Conservation (phyloP, 2,888 invertebrate species). For the Beris morrisii region DNA sequence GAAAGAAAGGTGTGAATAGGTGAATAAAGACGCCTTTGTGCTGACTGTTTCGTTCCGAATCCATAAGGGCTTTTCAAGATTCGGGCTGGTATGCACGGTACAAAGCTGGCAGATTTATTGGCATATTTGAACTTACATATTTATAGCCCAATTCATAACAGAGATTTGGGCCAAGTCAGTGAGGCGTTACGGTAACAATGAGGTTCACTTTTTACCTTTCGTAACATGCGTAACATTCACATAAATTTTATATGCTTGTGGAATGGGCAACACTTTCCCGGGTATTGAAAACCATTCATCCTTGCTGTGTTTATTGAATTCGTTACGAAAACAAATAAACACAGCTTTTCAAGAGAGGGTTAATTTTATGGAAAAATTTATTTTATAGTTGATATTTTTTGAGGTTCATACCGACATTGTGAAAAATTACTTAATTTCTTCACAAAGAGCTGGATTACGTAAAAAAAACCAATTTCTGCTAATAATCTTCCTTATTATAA, state of each 20-base stretch:
- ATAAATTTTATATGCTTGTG: constrained; percentile 14
- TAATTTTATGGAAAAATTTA: no score
- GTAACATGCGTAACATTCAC: constrained; percentile 17
- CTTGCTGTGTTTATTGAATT: constrained; percentile 23
- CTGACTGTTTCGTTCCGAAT: constrained; percentile 5
- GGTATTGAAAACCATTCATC: constrained; percentile 13
- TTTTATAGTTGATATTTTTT: no score
- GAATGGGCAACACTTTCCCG: background rate
- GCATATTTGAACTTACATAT: constrained; percentile 38
- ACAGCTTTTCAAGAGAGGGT: background rate
- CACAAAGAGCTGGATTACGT: no score
- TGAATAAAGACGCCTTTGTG: constrained; percentile 6
- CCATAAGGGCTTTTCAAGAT: constrained; percentile 2
- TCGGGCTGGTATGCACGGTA: background rate
- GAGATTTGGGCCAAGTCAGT: constrained; percentile 23
- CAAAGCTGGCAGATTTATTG: constrained; percentile 34
- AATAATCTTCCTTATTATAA: no score
- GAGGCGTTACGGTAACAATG: constrained; percentile 15
- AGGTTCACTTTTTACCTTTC: constrained; percentile 21
- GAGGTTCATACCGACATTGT: no score
- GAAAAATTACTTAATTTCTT: no score
- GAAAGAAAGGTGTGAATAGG: constrained; percentile 28
- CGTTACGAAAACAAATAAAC: constrained; percentile 11
- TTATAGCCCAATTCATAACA: constrained; percentile 34
- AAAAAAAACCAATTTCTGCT: no score